Evolutionary conservation across 2,797 vertebrate species (phyloP), one percentile per base, ranked within the genome.

Genomic region (Hipposideros larvatus): DNA sequence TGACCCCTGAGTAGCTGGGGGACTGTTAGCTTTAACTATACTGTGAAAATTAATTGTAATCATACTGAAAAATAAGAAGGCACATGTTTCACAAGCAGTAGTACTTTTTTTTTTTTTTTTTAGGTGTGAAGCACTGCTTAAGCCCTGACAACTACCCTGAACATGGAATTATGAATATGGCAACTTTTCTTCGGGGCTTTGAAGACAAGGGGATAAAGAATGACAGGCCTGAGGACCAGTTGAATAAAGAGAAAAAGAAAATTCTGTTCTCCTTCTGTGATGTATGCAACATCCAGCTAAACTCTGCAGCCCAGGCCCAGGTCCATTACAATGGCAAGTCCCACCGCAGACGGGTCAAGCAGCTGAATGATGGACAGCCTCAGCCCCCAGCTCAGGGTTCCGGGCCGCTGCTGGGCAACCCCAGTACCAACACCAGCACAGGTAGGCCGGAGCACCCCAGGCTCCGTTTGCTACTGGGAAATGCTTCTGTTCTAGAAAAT

Each of bases 261-360:
- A 98, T 99, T 92, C 91, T 99, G 21, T 99, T 99, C 98, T 99
- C 99, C 3, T 98, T 99, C 93, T 99, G 99, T 2, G 99, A 99
- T 75, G 99, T 99, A 92, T 99, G 99, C 97, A 99, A 99, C 98
- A 99, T 99, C 97, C 99, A 99, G 97, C 98, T 99, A 80, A 99
- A 99, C 98, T 99, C 99, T 0, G 99, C 99, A 68, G 99, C 99
- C 2, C 99, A 99, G 97, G 99, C 99, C 87, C 99, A 99, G 97
- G 98, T 99, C 93, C 99, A 99, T 98, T 99, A 99, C 98, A 99
- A 99, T 0, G 99, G 99, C 86, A 99, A 99, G 92, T 99, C 99
- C 88, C 99, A 99, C 96, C 98, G 99, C 95, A 99, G 98, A 95
- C 98, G 99, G 73, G 98, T 99, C 78, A 99, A 99, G 96, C 99